Evolutionary conservation across 2,113 vertebrate species (phyloP), one percentile per base, ranked within the genome.

Genomic region (Todiramphus chloris): DNA sequence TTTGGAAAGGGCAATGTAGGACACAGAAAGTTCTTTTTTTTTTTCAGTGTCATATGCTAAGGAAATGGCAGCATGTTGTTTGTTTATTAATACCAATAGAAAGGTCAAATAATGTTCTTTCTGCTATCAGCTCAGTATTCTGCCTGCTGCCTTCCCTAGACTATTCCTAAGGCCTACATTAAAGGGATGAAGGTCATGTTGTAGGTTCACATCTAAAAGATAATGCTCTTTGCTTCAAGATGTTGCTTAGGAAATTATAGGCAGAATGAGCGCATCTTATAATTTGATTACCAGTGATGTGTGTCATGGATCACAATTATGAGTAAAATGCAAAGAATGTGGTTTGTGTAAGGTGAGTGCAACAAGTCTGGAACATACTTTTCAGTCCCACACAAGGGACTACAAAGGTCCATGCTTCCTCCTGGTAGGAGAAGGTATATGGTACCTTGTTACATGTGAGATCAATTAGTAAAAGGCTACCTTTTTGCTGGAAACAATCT

Each of bases 341-440:
- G 33, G 12, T 86, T 69, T 53, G 10, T 69, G 18, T 50, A 39
- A 24, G 58, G 18, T 8, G 19, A 35, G 6, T 37, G 46, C 48
- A 74, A 24, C 20, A 83, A 66, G 50, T 17, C 5, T 72, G n/a
- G 27, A 84, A 72, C 16, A 28, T 93, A 41, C 12, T 95, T 75
- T 73, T 69, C 72, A 17, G 35, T 84, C 31, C 48, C 30, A 11
- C 30, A 24, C 5, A 39, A 85, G 67, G 21, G 37, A 46, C 68
- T 68, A 15, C 20, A 79, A 68, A 86, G 14, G 19, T 76, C 28
- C 1, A 0, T 37, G 15, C 18, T 58, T 91, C 43, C 15, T 72
- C 25, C 6, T 0, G 1, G 30, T 16, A 68, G 18, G 44, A 79
- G 7, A 17, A 81, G 31, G 4, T 28, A 23, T 0, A 0, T 66